A percentile compares a stretch with the other conserved stretches of the same genome.
phyloP scores from a whole-genome alignment of 2,113 vertebrate species.

The Syrrhaptes paradoxus region DNA sequence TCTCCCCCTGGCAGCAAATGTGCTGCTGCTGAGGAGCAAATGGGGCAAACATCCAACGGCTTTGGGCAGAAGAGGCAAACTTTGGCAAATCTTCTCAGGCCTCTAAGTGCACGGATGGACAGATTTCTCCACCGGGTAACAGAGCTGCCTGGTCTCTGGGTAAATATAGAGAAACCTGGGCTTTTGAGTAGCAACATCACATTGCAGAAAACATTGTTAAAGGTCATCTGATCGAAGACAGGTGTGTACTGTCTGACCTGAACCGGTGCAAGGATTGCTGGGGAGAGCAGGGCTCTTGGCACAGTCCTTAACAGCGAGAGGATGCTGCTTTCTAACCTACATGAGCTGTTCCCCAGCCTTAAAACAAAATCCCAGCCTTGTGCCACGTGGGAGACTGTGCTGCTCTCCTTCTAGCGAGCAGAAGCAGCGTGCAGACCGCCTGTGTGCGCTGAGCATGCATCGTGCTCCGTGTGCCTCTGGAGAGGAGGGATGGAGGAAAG shows the following conservation, averaged over 20 bases:
- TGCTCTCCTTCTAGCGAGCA: neutral
- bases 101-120: neutral
- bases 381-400: neutral
- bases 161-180: neutral
- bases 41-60: neutral
- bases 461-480: rapidly evolving
- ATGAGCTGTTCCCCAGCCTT: neutral
- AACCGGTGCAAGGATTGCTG: rapidly evolving
- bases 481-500: neutral
- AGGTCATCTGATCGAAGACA: neutral
- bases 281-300: neutral
- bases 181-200: neutral
- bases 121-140: neutral
- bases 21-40: neutral
- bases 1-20: neutral
- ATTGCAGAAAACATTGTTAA: neutral
- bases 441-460: rapidly evolving
- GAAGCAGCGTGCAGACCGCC: neutral
- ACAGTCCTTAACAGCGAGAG: rapidly evolving
- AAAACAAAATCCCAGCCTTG: neutral
- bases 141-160: neutral
- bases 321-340: neutral
- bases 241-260: rapidly evolving
- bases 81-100: neutral
- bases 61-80: neutral